These are phyloP conservation scores for Etheostoma spectabile DNA, from an alignment of 2,113 vertebrate species.

Conservation along the genomic window DNA sequence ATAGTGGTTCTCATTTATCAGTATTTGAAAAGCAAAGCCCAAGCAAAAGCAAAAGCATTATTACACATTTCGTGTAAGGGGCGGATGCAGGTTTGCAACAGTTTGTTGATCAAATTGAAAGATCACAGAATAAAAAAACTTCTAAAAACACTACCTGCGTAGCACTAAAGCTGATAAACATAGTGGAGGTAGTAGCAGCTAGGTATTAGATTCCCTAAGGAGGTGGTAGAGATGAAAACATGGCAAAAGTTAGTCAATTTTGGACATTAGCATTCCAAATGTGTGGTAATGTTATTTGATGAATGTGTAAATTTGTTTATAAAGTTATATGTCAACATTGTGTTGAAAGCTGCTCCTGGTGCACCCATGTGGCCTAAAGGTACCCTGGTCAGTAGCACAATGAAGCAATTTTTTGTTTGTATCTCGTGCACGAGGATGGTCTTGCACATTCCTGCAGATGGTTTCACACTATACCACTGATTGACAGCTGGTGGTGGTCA, in stretches of 20 bases:
- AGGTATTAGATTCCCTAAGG: background rate
- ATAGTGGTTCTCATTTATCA: background rate
- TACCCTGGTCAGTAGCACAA: background rate
- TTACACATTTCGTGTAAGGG: background rate
- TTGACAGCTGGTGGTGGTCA: constrained; percentile 5
- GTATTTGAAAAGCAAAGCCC: background rate
- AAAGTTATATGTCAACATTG: background rate
- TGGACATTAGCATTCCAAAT: background rate
- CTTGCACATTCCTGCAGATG: background rate
- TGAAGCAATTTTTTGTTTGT: background rate
- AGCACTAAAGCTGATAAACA: background rate
- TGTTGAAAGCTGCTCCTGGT: background rate
- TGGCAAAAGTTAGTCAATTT: background rate
- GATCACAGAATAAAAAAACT: background rate
- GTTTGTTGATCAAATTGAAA: background rate
- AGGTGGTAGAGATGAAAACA: background rate
- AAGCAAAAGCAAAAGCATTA: background rate
- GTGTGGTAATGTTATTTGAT: background rate
- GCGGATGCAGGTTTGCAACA: background rate
- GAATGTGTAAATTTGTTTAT: background rate
- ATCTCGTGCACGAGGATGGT: background rate
- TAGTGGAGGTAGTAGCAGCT: background rate
- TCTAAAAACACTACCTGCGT: background rate
- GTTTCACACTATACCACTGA: constrained; percentile 2
- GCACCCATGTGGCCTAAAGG: background rate